Evolutionary conservation across 1,140 invertebrate species (phyloP).

Genomic region (Eupristina koningsbergeri): DNA sequence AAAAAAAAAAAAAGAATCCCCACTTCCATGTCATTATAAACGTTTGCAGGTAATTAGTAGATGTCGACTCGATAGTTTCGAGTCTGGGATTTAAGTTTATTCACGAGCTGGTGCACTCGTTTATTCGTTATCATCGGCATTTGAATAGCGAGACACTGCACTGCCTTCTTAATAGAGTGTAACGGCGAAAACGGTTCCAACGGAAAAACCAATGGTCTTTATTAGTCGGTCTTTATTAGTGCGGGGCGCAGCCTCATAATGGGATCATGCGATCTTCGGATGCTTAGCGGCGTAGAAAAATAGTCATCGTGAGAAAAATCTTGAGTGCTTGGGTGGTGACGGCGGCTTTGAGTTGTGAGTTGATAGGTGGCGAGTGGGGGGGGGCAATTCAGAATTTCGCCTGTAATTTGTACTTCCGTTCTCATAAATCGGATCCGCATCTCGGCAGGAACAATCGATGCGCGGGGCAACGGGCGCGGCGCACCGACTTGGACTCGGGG

Average conservation of each 20-base stretch:
- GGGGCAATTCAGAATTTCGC: too few species aligned
- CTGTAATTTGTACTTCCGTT: conserved; percentile 70
- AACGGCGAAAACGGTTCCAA: neutral
- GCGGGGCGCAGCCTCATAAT: neutral
- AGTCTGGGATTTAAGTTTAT: too few species aligned
- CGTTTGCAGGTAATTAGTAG: neutral
- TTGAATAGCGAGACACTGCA: too few species aligned
- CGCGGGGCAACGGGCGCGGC: neutral
- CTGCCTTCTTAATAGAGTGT: neutral
- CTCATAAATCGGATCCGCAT: conserved; percentile 53
- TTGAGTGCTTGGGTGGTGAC: too few species aligned
- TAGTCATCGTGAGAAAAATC: conserved; percentile 65
- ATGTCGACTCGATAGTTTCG: neutral
- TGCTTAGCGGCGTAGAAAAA: conserved; percentile 10
- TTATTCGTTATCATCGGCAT: too few species aligned
- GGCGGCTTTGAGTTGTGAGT: conserved; percentile 5
- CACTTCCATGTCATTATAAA: too few species aligned
- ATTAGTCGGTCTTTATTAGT: neutral
- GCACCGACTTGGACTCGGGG: conserved; percentile 2
- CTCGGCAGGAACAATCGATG: conserved; percentile 39
- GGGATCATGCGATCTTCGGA: neutral
- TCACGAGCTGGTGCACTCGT: too few species aligned
- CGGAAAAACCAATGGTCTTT: conserved; percentile 11
- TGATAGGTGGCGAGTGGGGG: too few species aligned
- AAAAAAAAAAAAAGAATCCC: too few species aligned